These are phyloP conservation scores for Pteria penguin DNA, from an alignment of 2,888 invertebrate species.

Conservation along the genomic window DNA sequence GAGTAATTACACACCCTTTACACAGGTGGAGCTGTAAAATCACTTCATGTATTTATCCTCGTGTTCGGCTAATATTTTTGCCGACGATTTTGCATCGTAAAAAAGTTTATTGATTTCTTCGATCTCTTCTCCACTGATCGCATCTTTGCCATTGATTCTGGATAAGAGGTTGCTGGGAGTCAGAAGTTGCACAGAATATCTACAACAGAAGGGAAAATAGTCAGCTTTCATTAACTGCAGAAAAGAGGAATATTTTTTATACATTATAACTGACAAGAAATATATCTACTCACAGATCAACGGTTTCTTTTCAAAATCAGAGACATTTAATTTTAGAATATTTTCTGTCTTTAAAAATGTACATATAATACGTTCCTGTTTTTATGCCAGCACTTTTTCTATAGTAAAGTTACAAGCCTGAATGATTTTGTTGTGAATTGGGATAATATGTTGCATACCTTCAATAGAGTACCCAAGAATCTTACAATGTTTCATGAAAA, in stretches of 20 bases:
- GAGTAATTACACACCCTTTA: not conserved
- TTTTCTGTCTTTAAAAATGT: not conserved
- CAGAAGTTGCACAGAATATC: slow-evolving; percentile 95
- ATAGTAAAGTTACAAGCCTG: too few species aligned
- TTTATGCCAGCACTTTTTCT: not conserved
- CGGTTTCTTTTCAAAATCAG: not conserved
- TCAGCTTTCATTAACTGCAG: not conserved
- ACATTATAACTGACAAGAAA: not conserved
- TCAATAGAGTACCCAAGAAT: too few species aligned
- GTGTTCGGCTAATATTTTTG: slow-evolving; percentile 92
- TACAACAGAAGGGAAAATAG: slow-evolving; percentile 63
- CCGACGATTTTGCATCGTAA: slow-evolving; percentile 97
- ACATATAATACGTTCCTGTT: not conserved
- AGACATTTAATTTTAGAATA: not conserved
- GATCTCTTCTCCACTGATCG: slow-evolving; percentile 90
- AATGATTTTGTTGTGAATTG: too few species aligned
- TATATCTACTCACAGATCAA: not conserved
- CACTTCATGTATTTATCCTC: slow-evolving; percentile 95
- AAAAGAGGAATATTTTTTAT: not conserved
- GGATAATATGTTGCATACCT: too few species aligned
- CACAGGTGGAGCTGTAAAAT: slow-evolving; percentile 16
- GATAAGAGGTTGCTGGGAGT: slow-evolving; percentile 94
- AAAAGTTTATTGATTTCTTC: slow-evolving; percentile 90
- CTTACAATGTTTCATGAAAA: too few species aligned
- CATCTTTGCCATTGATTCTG: slow-evolving; percentile 90